Evolutionary conservation across 1,140 invertebrate genomes (phyloP).

Genomic region (Nasonia vitripennis): DNA sequence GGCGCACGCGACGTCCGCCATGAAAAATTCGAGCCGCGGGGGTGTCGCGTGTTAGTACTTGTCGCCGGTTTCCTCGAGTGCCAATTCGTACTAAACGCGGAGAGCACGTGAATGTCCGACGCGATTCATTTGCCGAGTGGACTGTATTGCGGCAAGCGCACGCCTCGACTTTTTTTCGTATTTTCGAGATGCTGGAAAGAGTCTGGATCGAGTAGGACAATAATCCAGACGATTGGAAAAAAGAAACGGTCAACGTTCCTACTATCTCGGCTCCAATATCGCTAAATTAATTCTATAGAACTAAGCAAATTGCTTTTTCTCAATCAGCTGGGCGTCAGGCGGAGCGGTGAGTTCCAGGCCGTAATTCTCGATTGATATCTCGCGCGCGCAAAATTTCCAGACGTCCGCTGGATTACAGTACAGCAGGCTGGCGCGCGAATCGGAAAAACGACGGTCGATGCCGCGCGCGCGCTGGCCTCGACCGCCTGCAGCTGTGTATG

Average conservation of each 20-base stretch:
- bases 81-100: not conserved
- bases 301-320: slow-evolving; percentile 32
- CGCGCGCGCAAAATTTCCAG: too few relatives aligned
- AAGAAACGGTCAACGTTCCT: not conserved
- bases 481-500: too few relatives aligned
- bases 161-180: too few relatives aligned
- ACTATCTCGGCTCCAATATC: slow-evolving; percentile 5
- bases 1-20: not conserved
- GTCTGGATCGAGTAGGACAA: too few relatives aligned
- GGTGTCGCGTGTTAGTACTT: not conserved
- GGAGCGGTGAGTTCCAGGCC: too few relatives aligned
- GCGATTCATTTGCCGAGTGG: not conserved
- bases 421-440: too few relatives aligned
- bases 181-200: too few relatives aligned
- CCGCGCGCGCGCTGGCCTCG: too few relatives aligned
- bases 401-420: too few relatives aligned
- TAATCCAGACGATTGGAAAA: not conserved
- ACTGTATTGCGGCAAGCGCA: too few relatives aligned
- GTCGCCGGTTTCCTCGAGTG: not conserved
- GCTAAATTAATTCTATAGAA: slow-evolving; percentile 10
- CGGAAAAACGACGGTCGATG: too few relatives aligned
- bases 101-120: not conserved
- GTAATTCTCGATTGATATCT: too few relatives aligned
- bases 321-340: not conserved
- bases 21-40: not conserved